A percentile compares a stretch with the other conserved stretches of the same genome.
Conservation (phyloP, 1,140 invertebrate genomes). For the Sarcophaga peregrina region DNA sequence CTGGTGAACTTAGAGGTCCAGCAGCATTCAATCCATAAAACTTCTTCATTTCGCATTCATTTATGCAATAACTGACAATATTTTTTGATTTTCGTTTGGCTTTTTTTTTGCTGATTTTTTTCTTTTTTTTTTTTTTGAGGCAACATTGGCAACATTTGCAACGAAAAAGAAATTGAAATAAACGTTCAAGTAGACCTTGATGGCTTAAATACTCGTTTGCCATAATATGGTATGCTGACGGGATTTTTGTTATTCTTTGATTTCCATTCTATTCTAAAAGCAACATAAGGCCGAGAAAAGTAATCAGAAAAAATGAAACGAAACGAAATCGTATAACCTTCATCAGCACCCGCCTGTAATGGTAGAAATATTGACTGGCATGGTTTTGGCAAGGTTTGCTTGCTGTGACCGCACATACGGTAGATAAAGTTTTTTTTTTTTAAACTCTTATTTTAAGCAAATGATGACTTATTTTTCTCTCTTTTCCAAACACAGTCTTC, state of each 20-base stretch:
- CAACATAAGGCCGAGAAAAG: neutral
- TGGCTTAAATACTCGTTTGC: neutral
- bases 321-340: constrained; percentile 4
- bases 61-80: constrained; percentile 29
- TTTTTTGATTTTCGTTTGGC: neutral
- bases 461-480: no score
- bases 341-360: neutral
- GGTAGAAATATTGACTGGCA: no score
- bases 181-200: constrained; percentile 35
- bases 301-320: no score
- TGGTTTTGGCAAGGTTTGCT: no score
- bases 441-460: no score
- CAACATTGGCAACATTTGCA: neutral
- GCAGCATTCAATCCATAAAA: neutral
- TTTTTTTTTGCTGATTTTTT: neutral
- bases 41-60: constrained; percentile 42
- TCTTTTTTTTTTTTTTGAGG: neutral
- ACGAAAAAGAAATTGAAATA: neutral
- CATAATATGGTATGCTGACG: neutral
- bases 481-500: no score
- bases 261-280: constrained; percentile 13
- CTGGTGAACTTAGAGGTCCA: constrained; percentile 29
- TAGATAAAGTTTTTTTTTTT: no score
- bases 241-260: neutral
- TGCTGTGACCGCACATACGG: no score